These are phyloP conservation scores for Drosophila algonquin DNA, from an alignment of 2,888 invertebrate species.

Conservation along the genomic window DNA sequence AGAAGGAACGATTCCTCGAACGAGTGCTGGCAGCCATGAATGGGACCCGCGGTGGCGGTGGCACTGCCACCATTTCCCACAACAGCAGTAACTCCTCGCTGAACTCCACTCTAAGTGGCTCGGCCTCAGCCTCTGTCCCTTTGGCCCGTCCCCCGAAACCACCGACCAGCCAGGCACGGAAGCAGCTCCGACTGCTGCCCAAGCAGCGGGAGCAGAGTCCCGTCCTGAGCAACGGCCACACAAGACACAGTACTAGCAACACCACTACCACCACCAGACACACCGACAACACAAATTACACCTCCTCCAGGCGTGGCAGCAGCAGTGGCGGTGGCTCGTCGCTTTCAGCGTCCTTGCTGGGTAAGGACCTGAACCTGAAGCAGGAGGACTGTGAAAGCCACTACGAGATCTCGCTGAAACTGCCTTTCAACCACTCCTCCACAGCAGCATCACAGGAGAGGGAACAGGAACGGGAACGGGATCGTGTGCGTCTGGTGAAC, in stretches of 20 bases:
- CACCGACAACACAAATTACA: slow-evolving; percentile 22
- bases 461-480: slow-evolving; percentile 52
- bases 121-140: neutral
- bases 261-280: slow-evolving; percentile 37
- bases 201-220: slow-evolving; percentile 75
- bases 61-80: slow-evolving; percentile 30
- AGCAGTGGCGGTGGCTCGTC: slow-evolving; percentile 51
- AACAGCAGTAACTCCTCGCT: slow-evolving; percentile 68
- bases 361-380: slow-evolving; percentile 40
- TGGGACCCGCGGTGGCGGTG: slow-evolving; percentile 47
- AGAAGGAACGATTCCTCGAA: slow-evolving; percentile 72
- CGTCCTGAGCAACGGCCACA: slow-evolving; percentile 59
- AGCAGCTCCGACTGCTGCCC: slow-evolving; percentile 74
- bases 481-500: slow-evolving; percentile 73
- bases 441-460: slow-evolving; percentile 17
- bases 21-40: slow-evolving; percentile 79
- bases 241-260: slow-evolving; percentile 37
- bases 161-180: slow-evolving; percentile 78
- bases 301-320: slow-evolving; percentile 20
- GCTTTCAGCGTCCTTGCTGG: slow-evolving; percentile 59
- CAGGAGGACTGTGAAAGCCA: slow-evolving; percentile 53
- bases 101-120: slow-evolving; percentile 58
- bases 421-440: slow-evolving; percentile 63
- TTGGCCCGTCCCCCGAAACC: slow-evolving; percentile 77
- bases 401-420: slow-evolving; percentile 67